phyloP scores from a whole-genome alignment of 1,140 invertebrate genomes.

The Trichonephila clavata region DNA sequence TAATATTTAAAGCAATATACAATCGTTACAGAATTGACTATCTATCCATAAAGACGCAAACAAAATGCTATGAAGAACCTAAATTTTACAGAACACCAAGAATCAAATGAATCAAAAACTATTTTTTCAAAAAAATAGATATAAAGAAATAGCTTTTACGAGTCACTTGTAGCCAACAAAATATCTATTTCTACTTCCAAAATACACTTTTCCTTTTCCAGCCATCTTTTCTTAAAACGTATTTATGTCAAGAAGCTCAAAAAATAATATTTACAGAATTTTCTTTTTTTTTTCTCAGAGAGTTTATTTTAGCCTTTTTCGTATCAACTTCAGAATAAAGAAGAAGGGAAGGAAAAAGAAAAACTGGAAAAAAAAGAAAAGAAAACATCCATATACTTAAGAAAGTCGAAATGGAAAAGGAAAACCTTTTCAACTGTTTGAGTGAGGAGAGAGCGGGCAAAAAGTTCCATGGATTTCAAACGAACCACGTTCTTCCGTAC shows the following conservation, averaged over 20 bases:
- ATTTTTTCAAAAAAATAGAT: too few relatives aligned
- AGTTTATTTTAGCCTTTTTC: background rate
- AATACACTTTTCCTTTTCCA: too few relatives aligned
- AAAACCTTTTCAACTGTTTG: background rate
- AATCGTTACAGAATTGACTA: too few relatives aligned
- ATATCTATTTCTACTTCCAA: too few relatives aligned
- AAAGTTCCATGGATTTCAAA: background rate
- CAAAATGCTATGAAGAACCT: too few relatives aligned
- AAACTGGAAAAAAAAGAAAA: background rate
- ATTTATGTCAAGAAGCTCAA: background rate
- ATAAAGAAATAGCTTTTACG: too few relatives aligned
- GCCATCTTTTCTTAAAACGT: background rate
- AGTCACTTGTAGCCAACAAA: too few relatives aligned
- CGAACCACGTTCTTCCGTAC: background rate
- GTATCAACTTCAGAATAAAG: background rate
- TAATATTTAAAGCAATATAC: too few relatives aligned
- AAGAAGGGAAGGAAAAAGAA: background rate
- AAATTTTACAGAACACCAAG: too few relatives aligned
- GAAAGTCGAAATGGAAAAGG: background rate
- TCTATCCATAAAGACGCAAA: too few relatives aligned
- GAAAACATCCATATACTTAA: too few relatives aligned
- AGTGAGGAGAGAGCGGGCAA: background rate
- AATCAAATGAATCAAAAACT: too few relatives aligned
- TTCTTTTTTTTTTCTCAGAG: background rate
- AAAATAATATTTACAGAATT: background rate